Evolutionary conservation across 2,797 vertebrate species (phyloP).

Genomic region (Nannoperca australis): DNA sequence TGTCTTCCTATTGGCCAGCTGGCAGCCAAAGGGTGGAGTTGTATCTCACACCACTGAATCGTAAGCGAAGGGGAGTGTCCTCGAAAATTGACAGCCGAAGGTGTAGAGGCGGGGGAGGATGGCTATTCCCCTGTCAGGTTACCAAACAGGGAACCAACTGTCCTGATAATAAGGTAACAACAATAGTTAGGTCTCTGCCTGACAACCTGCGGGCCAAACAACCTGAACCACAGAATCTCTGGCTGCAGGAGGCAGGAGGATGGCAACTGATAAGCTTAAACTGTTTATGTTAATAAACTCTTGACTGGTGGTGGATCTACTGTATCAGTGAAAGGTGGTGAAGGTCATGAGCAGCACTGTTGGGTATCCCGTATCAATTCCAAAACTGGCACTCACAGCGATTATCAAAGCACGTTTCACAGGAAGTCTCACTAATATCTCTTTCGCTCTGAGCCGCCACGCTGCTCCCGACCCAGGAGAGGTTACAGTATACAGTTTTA

Average conservation of each 20-base stretch:
- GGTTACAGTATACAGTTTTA: neutral
- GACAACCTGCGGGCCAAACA: conserved; percentile 45
- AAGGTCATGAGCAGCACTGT: conserved; percentile 36
- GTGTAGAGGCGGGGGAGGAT: neutral
- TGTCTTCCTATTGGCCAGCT: conserved; percentile 68
- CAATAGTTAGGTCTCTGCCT: conserved; percentile 45
- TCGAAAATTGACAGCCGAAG: conserved; percentile 30
- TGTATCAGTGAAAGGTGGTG: conserved; percentile 4
- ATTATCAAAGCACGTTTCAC: neutral
- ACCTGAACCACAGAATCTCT: conserved; percentile 6
- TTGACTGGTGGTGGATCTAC: conserved; percentile 5
- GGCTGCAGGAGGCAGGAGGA: neutral
- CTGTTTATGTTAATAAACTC: conserved; percentile 10
- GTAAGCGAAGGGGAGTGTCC: conserved; percentile 67
- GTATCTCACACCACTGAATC: conserved; percentile 79
- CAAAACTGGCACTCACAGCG: conserved; percentile 12
- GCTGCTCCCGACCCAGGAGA: conserved; percentile 35
- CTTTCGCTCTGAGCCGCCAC: conserved; percentile 39
- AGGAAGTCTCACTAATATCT: conserved; percentile 36
- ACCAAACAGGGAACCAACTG: conserved; percentile 42
- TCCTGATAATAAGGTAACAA: conserved; percentile 49
- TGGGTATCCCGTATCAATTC: conserved; percentile 6
- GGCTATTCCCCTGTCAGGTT: conserved; percentile 64
- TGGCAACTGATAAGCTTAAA: conserved; percentile 4
- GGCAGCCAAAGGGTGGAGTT: conserved; percentile 62